Evolutionary conservation across 1,140 invertebrate species (phyloP).

Genomic region (Drosophila kepulauana): DNA sequence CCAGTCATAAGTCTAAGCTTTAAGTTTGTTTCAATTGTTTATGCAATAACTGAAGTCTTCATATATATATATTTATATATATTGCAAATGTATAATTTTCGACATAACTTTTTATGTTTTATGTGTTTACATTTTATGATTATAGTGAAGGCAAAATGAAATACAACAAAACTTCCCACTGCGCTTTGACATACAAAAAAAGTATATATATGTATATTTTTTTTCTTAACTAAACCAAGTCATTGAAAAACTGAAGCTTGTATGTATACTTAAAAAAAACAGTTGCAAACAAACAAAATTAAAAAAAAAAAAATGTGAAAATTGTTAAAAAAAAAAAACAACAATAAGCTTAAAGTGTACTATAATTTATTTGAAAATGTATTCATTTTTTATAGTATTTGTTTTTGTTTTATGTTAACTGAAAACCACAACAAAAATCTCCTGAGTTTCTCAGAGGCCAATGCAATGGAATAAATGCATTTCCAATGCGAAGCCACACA

Average conservation of each 20-base stretch:
- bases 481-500: slow-evolving; percentile 29
- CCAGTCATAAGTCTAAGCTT: slow-evolving; percentile 38
- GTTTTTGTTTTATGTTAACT: slow-evolving; percentile 16
- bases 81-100: slow-evolving; percentile 45
- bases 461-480: slow-evolving; percentile 22
- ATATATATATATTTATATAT: slow-evolving; percentile 38
- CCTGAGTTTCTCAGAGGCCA: background rate
- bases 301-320: slow-evolving; percentile 40
- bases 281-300: slow-evolving; percentile 54
- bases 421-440: slow-evolving; percentile 19
- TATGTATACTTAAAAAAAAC: slow-evolving; percentile 75
- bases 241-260: slow-evolving; percentile 71
- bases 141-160: slow-evolving; percentile 84
- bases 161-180: slow-evolving; percentile 85
- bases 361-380: slow-evolving; percentile 31
- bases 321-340: slow-evolving; percentile 11
- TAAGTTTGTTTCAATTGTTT: slow-evolving; percentile 41
- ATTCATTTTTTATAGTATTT: background rate
- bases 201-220: slow-evolving; percentile 48
- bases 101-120: slow-evolving; percentile 50
- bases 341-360: slow-evolving; percentile 23
- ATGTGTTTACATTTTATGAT: slow-evolving; percentile 65
- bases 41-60: slow-evolving; percentile 36
- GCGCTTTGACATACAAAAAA: slow-evolving; percentile 77
- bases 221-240: slow-evolving; percentile 53